Evolutionary conservation across 1,140 invertebrate species (phyloP), one percentile per base, ranked within the genome.

Genomic region (Pseudomyrmex flavicornis): DNA sequence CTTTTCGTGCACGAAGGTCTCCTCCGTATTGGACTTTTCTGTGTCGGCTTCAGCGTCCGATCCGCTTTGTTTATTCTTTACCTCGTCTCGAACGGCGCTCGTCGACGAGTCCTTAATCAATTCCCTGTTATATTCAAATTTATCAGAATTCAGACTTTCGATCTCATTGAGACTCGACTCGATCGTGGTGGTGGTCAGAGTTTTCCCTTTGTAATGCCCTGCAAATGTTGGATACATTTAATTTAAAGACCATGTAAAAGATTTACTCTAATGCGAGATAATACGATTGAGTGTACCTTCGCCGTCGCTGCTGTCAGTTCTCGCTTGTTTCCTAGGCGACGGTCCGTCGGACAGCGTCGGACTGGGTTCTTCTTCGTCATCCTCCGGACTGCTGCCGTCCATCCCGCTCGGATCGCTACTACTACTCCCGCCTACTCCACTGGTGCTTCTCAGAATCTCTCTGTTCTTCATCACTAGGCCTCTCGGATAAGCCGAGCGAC

Each of bases 361-460:
- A 90, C 93, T 94, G 0, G 91, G 91, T 86, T 95, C 92, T 58
- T 92, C 94, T 76, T 96, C 96, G 76, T 96, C 96, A 86, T 97
- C 97, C 1, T 80, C 76, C 1, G 76, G 76, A 0, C 97, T 97
- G 92, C 97, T 97, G 85, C 96, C 97, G 48, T 96, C 96, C 90
- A 97, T 97, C 92, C 97, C 96, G 89, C 96, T 97, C 70, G 95
- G 85, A 91, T 95, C 87, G 94, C 93, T 90, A 93, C 95, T 88
- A 92, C 96, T 85, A 92, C 95, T 90, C 90, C 95, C 93, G n/a
- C 92, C 92, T 12, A 93, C 90, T 12, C 92, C 91, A 17, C 85
- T 58, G 76, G 68, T 74, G n/a, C 85, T 84, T 68, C 91, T 91
- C 52, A 93, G 83, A 65, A 91, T 84, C 61, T 94, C 92, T 66